These are phyloP conservation scores for Eumerus sabulonum DNA, from an alignment of 2,888 invertebrate genomes.

Conservation along the genomic window DNA sequence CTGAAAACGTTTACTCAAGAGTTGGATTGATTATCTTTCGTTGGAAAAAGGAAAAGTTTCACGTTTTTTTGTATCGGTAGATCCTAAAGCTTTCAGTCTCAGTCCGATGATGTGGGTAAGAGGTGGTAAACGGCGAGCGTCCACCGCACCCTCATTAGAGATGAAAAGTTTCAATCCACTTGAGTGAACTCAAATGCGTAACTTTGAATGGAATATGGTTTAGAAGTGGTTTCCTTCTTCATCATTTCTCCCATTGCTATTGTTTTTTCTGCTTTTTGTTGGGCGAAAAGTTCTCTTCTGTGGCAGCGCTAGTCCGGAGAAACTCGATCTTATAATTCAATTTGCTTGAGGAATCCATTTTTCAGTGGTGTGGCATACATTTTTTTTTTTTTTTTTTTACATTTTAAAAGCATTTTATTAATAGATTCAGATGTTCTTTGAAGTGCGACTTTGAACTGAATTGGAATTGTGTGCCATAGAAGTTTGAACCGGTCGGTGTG, in stretches of 20 bases:
- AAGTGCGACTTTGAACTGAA: not conserved
- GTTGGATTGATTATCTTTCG: constrained; percentile 12
- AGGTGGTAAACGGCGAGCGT: not conserved
- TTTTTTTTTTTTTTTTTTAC: constrained; percentile 24
- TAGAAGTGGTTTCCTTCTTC: not conserved
- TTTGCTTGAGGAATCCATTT: constrained; percentile 54
- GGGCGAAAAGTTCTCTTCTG: constrained; percentile 25
- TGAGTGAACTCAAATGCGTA: constrained; percentile 59
- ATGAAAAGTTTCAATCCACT: constrained; percentile 57
- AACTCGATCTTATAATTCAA: constrained; percentile 61
- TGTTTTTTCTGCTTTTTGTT: constrained; percentile 7
- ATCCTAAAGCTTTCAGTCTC: constrained; percentile 39
- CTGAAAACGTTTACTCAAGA: not conserved
- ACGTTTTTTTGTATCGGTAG: constrained; percentile 44
- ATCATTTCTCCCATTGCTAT: not conserved
- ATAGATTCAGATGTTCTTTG: not conserved
- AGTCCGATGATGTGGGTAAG: not conserved
- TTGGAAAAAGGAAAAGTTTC: constrained; percentile 33
- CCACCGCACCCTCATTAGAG: constrained; percentile 45
- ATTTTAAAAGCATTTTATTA: too few species aligned
- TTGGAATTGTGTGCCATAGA: too few species aligned
- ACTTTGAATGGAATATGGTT: constrained; percentile 48
- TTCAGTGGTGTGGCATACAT: constrained; percentile 35
- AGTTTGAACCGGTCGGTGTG: too few species aligned
- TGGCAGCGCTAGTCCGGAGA: constrained; percentile 38